Evolutionary conservation across 2,797 vertebrate species (phyloP).

Genomic region (Anomalospiza imberbis): DNA sequence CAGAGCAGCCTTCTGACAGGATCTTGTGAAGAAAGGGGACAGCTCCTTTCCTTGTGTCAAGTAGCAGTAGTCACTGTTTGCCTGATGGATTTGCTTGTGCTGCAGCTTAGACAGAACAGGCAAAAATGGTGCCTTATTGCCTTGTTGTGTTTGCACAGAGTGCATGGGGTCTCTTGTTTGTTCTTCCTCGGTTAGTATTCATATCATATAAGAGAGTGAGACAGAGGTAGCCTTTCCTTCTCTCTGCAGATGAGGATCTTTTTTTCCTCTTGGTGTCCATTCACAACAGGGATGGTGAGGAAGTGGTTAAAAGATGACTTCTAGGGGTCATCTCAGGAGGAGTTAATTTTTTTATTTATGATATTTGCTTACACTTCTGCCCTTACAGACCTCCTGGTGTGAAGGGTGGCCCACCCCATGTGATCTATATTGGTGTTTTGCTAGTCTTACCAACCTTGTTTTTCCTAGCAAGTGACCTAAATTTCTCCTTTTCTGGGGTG

Average conservation of each 20-base stretch:
- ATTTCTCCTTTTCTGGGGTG: constrained; percentile 17
- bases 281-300: neutral
- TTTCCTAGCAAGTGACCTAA: constrained; percentile 43
- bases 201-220: neutral
- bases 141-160: neutral
- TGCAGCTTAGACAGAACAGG: neutral
- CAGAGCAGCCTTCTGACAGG: neutral
- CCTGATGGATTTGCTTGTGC: neutral
- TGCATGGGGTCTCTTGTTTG: neutral
- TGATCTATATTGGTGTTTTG: neutral
- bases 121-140: neutral
- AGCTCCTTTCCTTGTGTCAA: neutral
- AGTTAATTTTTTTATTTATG: neutral
- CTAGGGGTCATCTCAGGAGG: neutral
- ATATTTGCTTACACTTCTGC: neutral
- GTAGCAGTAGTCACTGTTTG: neutral
- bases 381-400: neutral
- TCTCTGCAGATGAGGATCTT: neutral
- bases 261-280: neutral
- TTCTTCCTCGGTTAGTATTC: neutral
- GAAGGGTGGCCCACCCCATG: neutral
- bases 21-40: neutral
- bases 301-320: neutral
- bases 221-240: neutral
- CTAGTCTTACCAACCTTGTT: neutral